Conservation (phyloP, 92 coral and sea anemone genomes). For the Bergia puertoricense region DNA sequence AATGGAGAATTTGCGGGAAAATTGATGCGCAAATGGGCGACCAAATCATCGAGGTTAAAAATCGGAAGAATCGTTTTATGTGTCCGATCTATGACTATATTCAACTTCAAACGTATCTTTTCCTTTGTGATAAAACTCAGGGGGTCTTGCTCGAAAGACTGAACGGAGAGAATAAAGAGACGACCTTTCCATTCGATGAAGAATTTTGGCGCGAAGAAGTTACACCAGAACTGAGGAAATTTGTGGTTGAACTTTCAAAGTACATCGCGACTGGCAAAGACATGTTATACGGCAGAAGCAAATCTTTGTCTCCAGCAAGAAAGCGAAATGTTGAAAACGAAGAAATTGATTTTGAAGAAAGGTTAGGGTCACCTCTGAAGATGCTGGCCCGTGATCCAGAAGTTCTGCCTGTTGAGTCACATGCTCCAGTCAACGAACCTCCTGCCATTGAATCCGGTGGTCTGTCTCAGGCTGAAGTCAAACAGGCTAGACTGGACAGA, state of each 20-base stretch:
- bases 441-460: no score
- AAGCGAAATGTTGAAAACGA: conserved; percentile 28
- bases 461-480: no score
- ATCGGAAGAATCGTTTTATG: conserved; percentile 88
- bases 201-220: conserved; percentile 74
- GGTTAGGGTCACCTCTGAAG: not conserved
- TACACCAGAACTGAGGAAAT: conserved; percentile 75
- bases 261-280: conserved; percentile 62
- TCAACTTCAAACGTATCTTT: conserved; percentile 91
- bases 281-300: conserved; percentile 64
- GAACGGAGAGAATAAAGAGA: conserved; percentile 72
- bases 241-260: conserved; percentile 67
- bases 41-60: conserved; percentile 90
- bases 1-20: conserved; percentile 82
- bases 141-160: conserved; percentile 88
- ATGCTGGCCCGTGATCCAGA: not conserved
- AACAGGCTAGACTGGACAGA: not conserved
- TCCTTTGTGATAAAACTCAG: conserved; percentile 65
- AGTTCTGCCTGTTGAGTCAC: no score
- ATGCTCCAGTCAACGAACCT: no score
- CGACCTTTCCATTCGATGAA: conserved; percentile 74
- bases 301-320: conserved; percentile 51
- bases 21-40: conserved; percentile 86
- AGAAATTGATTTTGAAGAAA: not conserved
- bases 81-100: conserved; percentile 84